These are phyloP conservation scores for Pardalotus punctatus DNA, from an alignment of 2,113 vertebrate genomes.

Conservation along the genomic window DNA sequence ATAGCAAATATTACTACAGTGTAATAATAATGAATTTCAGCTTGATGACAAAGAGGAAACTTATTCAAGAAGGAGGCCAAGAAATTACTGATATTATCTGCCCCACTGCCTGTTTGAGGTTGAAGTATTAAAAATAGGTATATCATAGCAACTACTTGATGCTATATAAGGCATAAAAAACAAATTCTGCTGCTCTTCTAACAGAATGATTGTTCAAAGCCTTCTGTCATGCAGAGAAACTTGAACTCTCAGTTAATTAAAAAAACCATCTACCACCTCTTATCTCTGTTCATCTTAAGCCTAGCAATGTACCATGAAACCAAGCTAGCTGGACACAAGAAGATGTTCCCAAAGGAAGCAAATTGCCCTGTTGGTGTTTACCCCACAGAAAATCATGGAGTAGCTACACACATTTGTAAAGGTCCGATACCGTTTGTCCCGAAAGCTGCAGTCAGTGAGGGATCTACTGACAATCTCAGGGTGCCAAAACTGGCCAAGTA, in stretches of 20 bases:
- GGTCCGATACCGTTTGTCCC: background rate
- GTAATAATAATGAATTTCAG: constrained; percentile 2
- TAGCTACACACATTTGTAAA: background rate
- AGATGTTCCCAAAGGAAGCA: background rate
- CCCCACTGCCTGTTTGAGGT: background rate
- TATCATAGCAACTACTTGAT: background rate
- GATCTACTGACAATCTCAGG: background rate
- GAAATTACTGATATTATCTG: constrained; percentile 42
- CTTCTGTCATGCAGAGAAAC: background rate
- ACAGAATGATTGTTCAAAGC: background rate
- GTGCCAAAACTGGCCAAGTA: background rate
- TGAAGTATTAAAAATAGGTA: background rate
- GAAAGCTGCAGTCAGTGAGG: background rate
- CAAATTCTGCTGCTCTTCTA: background rate
- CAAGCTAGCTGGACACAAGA: background rate
- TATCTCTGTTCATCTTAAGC: background rate
- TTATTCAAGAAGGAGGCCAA: background rate
- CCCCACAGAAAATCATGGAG: background rate
- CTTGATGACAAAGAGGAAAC: constrained; percentile 2
- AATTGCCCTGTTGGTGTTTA: background rate
- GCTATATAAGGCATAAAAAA: background rate
- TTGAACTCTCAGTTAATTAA: background rate
- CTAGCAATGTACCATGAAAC: background rate
- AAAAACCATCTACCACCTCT: background rate
- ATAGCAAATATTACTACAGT: background rate